phyloP scores from a whole-genome alignment of 2,888 invertebrate genomes.

The Phorcus lineatus region DNA sequence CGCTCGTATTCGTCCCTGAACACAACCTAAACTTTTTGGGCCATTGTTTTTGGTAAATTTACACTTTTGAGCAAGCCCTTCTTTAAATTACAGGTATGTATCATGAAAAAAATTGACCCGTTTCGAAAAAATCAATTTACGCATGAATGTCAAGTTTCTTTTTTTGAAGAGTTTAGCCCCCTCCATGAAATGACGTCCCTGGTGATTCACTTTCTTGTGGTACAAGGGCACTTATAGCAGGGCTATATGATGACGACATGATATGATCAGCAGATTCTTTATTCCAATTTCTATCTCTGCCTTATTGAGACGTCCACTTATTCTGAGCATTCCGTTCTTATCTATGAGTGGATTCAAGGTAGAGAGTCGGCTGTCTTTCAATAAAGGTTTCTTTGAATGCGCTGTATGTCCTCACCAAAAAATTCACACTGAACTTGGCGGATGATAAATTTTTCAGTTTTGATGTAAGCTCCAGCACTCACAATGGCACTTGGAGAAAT shows the following conservation, averaged over 20 bases:
- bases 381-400: not conserved
- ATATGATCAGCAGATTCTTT: conserved; percentile 11
- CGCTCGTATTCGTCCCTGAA: too few relatives aligned
- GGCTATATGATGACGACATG: not conserved
- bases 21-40: too few relatives aligned
- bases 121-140: too few relatives aligned
- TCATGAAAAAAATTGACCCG: too few relatives aligned
- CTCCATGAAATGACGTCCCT: conserved; percentile 11
- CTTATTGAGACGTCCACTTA: conserved; percentile 33
- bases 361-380: conserved; percentile 22
- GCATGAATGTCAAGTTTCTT: too few relatives aligned
- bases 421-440: not conserved
- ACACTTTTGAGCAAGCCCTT: too few relatives aligned
- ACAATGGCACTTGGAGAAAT: too few relatives aligned
- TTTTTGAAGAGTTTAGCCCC: too few relatives aligned
- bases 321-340: conserved; percentile 34
- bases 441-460: conserved; percentile 32
- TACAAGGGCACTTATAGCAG: not conserved
- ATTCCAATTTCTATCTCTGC: not conserved
- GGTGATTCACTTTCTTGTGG: not conserved
- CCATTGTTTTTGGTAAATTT: too few relatives aligned
- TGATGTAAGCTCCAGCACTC: not conserved
- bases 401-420: not conserved
- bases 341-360: conserved; percentile 34
- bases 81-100: too few relatives aligned